These are phyloP conservation scores for Colius striatus DNA, from an alignment of 2,113 vertebrate genomes.

Conservation along the genomic window DNA sequence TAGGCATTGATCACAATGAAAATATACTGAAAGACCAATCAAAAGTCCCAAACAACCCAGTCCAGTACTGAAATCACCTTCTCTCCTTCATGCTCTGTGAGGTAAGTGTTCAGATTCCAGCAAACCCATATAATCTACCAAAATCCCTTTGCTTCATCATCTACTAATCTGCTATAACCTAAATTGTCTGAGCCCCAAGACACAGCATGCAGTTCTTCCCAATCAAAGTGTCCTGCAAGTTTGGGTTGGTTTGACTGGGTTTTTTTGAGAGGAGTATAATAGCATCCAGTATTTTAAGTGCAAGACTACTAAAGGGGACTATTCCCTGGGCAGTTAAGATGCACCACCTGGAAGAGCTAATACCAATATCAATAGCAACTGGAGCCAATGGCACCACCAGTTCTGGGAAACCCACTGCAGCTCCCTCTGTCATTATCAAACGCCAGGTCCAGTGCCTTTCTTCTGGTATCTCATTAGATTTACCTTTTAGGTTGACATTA, in stretches of 20 bases:
- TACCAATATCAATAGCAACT: accelerated
- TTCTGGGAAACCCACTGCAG: background rate
- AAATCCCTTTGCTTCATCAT: background rate
- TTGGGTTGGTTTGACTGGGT: too few relatives aligned
- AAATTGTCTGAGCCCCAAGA: background rate
- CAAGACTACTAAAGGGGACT: accelerated
- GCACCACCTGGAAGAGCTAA: background rate
- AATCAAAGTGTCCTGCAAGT: background rate
- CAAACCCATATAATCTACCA: background rate
- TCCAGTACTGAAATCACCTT: background rate
- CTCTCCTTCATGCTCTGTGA: background rate
- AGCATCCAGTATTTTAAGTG: background rate
- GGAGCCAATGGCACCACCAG: background rate
- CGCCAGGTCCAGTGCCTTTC: background rate
- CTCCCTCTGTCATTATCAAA: background rate
- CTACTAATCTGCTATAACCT: background rate
- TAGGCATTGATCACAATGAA: background rate
- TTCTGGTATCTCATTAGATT: background rate
- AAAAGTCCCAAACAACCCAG: background rate
- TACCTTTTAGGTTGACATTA: background rate
- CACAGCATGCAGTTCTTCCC: accelerated
- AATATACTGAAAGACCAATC: background rate
- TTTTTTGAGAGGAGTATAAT: background rate
- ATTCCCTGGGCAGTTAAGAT: background rate
- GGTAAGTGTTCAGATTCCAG: background rate